Base-by-base conservation (phyloP, 1,140 invertebrate genomes). In the Drosophila parvula region DNA sequence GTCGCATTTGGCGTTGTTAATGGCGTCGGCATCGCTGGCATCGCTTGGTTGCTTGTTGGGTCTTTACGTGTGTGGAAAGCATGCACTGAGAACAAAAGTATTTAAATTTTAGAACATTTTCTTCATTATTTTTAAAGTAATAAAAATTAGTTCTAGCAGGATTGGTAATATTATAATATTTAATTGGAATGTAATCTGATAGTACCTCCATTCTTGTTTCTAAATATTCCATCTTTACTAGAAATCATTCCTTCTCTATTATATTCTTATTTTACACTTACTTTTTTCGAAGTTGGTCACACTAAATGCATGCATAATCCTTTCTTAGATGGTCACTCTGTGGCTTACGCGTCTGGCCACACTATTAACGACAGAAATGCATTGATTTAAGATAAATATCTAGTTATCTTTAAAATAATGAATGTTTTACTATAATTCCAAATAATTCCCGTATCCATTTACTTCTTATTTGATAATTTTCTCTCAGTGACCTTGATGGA, bases 1-100 rank as follows among this genome's bases (percentile, higher is more conserved):
- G 82, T 86, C 82, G 82, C 82, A 88, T 86, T 86, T 86, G 83
- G 82, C 82, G 82, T 88, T 86, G 82, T 86, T 86, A 86, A 86
- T 86, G 83, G 82, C 82, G 83, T 69, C 77, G 79, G 57, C 78
- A 76, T 45, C 50, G 78, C 61, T 71, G 64, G 59, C 74, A 69
- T 79, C 71, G 76, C 58, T 68, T 62, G 65, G 59, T 62, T 74
- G 62, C 59, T 60, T 78, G 76, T 68, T 79, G 74, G 74, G 67
- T 77, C 64, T 78, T 67, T 75, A 62, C 62, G 63, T 43, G 36
- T 67, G 65, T 43, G 64, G 64, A 64, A 61, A 61, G 28, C 38
- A 38, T 53, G 51, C 51, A 53, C 51, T 53, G 51, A 53, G 51
- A 36, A 14, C 0, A 22, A 36, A 22, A 16, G n/a, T 9, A n/a